Evolutionary conservation across 2,113 vertebrate genomes (phyloP).

Genomic region (Redunca redunca): DNA sequence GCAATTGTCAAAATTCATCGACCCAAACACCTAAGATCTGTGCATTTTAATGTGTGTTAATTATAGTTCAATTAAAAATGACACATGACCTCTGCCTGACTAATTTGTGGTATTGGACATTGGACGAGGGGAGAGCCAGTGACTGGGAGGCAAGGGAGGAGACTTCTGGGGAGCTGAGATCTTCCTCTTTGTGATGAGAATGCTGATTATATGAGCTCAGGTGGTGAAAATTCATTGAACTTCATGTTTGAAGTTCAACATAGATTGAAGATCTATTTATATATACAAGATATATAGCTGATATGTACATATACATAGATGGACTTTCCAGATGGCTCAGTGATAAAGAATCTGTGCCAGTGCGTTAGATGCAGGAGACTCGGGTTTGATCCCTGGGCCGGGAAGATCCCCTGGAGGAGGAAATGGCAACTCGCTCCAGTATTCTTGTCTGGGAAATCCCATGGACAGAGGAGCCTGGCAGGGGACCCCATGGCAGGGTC

Average conservation of each 20-base stretch:
- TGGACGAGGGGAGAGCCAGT: rapidly evolving
- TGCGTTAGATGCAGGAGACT: not conserved
- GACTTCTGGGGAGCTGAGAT: not conserved
- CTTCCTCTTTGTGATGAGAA: not conserved
- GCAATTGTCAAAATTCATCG: not conserved
- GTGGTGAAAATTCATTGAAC: not conserved
- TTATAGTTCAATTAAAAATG: not conserved
- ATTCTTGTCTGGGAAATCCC: not conserved
- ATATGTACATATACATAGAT: rapidly evolving
- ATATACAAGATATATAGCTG: not conserved
- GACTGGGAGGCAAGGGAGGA: not conserved
- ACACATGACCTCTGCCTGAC: not conserved
- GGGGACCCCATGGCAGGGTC: not conserved
- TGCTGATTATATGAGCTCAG: not conserved
- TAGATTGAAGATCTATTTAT: not conserved
- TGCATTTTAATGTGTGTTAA: not conserved
- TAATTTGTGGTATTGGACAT: not conserved
- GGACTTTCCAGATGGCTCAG: not conserved
- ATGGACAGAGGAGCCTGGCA: not conserved
- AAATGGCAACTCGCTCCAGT: not conserved
- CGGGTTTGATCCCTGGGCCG: not conserved
- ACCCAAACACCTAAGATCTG: not conserved
- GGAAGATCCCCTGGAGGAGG: not conserved
- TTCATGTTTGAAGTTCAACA: not conserved
- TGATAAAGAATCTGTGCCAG: not conserved